Base-by-base conservation (phyloP, 2,113 vertebrate species). In the Cryptomyrus ogoouensis region DNA sequence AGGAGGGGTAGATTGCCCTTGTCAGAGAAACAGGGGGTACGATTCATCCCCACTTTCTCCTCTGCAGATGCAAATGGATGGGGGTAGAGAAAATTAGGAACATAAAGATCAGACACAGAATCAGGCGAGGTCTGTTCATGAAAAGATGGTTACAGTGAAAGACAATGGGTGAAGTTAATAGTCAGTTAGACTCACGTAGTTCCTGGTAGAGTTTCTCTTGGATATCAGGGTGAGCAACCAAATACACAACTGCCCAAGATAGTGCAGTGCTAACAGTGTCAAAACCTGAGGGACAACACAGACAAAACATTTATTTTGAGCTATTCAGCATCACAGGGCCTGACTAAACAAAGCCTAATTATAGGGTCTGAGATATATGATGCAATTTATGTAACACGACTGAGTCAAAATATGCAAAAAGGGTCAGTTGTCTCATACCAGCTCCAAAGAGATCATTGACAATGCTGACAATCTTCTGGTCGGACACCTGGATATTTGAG, bases 371-470 rank as follows among this genome's bases (percentile, higher is more conserved):
- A 85, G 39, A 19, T 44, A 21, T 10, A 35, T 49, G 3, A 47
- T 27, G 12, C 27, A 15, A 53, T 44, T 80, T 15, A n/a, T 49
- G 42, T 86, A n/a, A 66, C 39, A 83, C 31, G 24, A 74, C 0
- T 8, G 53, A 52, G 6, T 31, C 7, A 58, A 31, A 56, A 35
- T 87, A 87, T 56, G 7, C 5, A 56, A 21, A 87, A 87, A 31
- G 27, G 49, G 17, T 56, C 5, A 21, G 39, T 27, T 56, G 85
- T 52, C 47, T 21, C n/a, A 93, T 96, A 99, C 98, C 98, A 13
- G 98, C 98, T 92, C 98, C 98, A 91, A 99, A 99, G 62, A 99
- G 95, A 90, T 99, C 98, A 0, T 95, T 94, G 83, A 99, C 96
- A 0, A 98, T 95, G 90, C 62, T 90, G 0, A 98, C 92, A 7